phyloP scores from a whole-genome alignment of 2,797 vertebrate species.

The Vultur gryphus region DNA sequence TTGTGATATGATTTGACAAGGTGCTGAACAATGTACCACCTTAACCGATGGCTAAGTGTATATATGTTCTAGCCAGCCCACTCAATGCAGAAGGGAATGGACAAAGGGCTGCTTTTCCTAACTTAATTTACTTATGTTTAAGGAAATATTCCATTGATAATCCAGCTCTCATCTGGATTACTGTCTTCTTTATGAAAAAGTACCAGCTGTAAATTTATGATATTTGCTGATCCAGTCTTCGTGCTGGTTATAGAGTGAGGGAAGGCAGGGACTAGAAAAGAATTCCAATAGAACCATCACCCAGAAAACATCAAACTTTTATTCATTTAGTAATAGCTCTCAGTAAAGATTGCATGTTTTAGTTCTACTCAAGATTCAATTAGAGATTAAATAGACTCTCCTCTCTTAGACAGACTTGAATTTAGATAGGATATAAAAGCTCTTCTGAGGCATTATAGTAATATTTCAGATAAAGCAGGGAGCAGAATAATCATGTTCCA shows the following conservation, averaged over 20 bases:
- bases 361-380: constrained; percentile 53
- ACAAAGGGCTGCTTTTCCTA: neutral
- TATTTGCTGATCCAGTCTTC: neutral
- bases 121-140: neutral
- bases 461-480: constrained; percentile 15
- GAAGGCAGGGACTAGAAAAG: neutral
- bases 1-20: neutral
- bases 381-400: constrained; percentile 48
- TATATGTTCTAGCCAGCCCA: neutral
- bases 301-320: constrained; percentile 18
- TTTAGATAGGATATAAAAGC: constrained; percentile 41
- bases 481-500: constrained; percentile 18
- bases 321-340: constrained; percentile 30
- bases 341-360: constrained; percentile 35
- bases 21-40: neutral
- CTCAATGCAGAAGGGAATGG: neutral
- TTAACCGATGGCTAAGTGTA: neutral
- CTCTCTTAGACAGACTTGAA: constrained; percentile 33
- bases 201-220: neutral
- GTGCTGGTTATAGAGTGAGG: neutral
- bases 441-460: constrained; percentile 22
- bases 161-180: neutral
- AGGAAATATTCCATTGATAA: neutral
- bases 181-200: neutral
- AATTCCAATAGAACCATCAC: neutral